Evolutionary conservation across 2,888 invertebrate species (phyloP), one percentile per base, ranked within the genome.

Genomic region (Cataglyphis livida): DNA sequence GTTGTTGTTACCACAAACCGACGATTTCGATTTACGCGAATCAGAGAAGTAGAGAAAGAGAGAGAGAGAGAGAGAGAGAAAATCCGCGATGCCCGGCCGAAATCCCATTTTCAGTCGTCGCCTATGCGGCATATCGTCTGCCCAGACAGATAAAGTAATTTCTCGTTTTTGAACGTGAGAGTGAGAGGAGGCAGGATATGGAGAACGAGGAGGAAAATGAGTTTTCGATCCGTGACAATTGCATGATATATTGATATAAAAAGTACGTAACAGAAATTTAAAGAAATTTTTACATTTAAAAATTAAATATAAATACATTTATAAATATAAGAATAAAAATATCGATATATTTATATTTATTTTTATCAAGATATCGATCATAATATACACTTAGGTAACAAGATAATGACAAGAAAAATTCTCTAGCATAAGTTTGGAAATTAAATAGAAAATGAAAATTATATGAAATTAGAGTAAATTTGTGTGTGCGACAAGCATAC

Each of bases 1-100:
- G 86, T 66, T 82, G 76, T 73, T 61, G 81, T 82, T 81, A 57
- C 59, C 71, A 83, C 87, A 84, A 86, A 85, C 86, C 74, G 41
- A 64, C 25, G 57, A 68, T 71, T 75, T 21, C 41, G 54, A 48
- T 82, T 66, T 15, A 64, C 32, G 38, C 64, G 7, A 44, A 35
- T 44, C 41, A 21, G 66, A 66, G 54, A 7, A 12, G 21, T 6
- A 25, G 48, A 21, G 25, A 18, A 15, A 25, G 21, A 32, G 10
- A 74, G 32, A 59, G 73, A 7, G n/a, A n/a, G 41, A 25, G 48
- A 21, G 25, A 18, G 10, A 25, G 21, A 32, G 10, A 74, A 21
- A 59, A 38, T n/a, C 28, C n/a, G 0, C 21, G 38, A 61, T 61
- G 74, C 48, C 62, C 48, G 25, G 4, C 44, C 59, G n/a, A 61